Evolutionary conservation across 2,888 invertebrate genomes (phyloP), one percentile per base, ranked within the genome.

Genomic region (Tupiocoris notatus): DNA sequence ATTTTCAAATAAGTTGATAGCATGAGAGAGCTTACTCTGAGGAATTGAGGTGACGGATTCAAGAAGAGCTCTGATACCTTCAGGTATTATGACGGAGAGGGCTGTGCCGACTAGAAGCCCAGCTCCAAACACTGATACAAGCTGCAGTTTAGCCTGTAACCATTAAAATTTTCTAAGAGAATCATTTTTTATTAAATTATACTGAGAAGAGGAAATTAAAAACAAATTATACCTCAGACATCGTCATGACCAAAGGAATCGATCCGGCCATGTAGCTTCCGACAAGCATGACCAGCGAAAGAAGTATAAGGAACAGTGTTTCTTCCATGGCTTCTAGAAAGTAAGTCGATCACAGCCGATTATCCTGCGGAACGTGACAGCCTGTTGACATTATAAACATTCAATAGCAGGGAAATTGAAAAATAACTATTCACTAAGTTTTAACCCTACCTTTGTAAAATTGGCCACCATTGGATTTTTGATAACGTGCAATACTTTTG

Each of bases 101-200:
- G 99, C 98, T 24, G 99, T 98, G 0, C 99, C 99, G 0, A 99
- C 97, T 0, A 99, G 87, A 6, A 99, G 88, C 0, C 99, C 99
- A 6, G 99, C 98, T 71, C 99, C 99, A 79, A 99, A 90, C 16
- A 98, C 93, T 24, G 98, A 96, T 54, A 98, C 92, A 82, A 95
- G 88, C 83, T 96, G 94, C 39, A 99, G 86, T 84, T 96, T 97
- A 78, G 95, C 94, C 97, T 98, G 84, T 79, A 87, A 85, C 9
- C 9, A 54, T 59, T 59, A 6, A 59, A 16, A 16, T 59, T 59
- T 59, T 17, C 59, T 7, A 59, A n/a, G n/a, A n/a, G n/a, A n/a
- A n/a, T n/a, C n/a, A n/a, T 7, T 16, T 59, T 59, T 59, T 59
- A 6, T 17, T 6, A 17, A 9, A 54, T 54, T 54, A 9, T 54